Evolutionary conservation across 2,888 invertebrate species (phyloP), one percentile per base, ranked within the genome.

Genomic region (Papilio demoleus): DNA sequence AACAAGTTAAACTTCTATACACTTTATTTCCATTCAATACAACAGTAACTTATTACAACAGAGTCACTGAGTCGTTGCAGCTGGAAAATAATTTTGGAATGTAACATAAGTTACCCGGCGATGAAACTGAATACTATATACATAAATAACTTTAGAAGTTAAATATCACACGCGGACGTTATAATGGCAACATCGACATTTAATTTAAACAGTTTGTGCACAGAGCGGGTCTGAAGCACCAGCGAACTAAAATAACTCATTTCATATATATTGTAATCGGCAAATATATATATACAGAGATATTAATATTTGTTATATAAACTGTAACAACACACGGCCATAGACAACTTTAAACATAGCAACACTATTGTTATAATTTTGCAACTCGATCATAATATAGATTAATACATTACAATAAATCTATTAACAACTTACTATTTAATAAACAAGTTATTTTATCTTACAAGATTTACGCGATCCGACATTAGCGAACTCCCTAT

Each of bases 371-470:
- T 82, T 79, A 84, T 85, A 85, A 85, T 87, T 88, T 87, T 83
- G 86, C 83, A 84, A 87, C 82, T 86, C 86, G 83, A 87, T 88
- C 82, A 80, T 82, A 85, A 86, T 87, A 88, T 83, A 86, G 81
- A 82, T 83, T 4, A 84, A 83, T 87, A 86, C 83, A 85, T 86
- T 87, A 85, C 78, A 81, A 82, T 88, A 88, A 88, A 85, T 87
- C 90, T 92, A 92, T 90, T 85, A 92, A 92, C 92, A 92, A 91
- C 92, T 92, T 92, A 92, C 87, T 89, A 65, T 24, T 31, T 65
- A 85, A 79, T 86, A 88, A 88, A 86, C 81, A 87, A 85, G 86
- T 84, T 84, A 82, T 82, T 56, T 82, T 85, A 92, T 90, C 90
- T 92, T 92, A 91, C 92, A 91, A 82, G 74, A 74, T 77, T 82